A percentile compares a stretch with the other conserved stretches of the same genome.
phyloP scores from a whole-genome alignment of 2,113 vertebrate species.

The Gadus macrocephalus region DNA sequence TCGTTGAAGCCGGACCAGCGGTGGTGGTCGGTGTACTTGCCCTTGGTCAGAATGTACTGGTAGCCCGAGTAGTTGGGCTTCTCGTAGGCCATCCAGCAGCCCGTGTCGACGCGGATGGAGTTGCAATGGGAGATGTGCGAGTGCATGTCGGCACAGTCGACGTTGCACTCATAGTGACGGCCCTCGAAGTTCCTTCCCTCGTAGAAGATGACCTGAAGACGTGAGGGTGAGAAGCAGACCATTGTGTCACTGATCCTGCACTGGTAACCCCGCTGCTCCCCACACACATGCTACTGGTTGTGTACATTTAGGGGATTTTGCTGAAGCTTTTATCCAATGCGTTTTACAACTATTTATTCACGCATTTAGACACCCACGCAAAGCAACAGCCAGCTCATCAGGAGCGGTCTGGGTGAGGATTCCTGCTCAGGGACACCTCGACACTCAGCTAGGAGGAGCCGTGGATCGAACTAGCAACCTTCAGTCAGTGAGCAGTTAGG shows the following conservation, averaged over 20 bases:
- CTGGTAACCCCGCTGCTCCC: not conserved
- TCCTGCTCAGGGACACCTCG: no score
- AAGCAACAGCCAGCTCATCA: no score
- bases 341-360: no score
- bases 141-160: conserved; percentile 29
- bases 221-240: not conserved
- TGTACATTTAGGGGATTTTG: no score
- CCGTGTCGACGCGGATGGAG: conserved; percentile 40
- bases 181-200: conserved; percentile 43
- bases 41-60: conserved; percentile 36
- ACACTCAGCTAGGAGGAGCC: no score
- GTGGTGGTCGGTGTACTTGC: conserved; percentile 40
- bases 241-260: not conserved
- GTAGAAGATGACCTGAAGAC: conserved; percentile 40
- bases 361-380: no score
- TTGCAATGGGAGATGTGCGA: conserved; percentile 38
- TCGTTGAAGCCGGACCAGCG: conserved; percentile 43
- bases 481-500: no score
- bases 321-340: no score
- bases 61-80: conserved; percentile 35
- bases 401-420: no score
- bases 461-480: no score
- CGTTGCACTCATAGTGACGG: conserved; percentile 40
- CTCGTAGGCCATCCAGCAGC: conserved; percentile 39
- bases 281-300: not conserved